Evolutionary conservation across 2,888 invertebrate species (phyloP), one percentile per base, ranked within the genome.

Genomic region (Drosophila birchii): DNA sequence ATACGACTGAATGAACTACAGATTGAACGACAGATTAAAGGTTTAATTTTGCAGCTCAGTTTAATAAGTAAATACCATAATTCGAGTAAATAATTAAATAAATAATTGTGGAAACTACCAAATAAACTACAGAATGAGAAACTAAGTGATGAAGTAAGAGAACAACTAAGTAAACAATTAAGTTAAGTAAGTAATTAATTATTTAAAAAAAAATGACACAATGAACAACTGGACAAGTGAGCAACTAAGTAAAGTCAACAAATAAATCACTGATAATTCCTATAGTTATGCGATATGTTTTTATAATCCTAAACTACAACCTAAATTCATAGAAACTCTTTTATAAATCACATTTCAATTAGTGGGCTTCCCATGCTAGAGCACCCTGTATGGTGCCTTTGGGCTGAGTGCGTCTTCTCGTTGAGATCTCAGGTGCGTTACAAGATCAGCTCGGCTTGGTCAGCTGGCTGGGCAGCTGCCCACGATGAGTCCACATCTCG

Each of bases 401-500:
- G 32, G 20, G 6, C 51, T 36, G 51, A 34, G 51, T 53, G 34
- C 51, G 51, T 34, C 51, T 51, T 51, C 51, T 51, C 51, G 26
- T 34, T 36, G 58, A 55, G 44, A 49, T 51, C 74, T 67, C 53
- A 34, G 53, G 60, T 56, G 71, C 67, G 51, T 58, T 43, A 53
- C 73, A 60, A 63, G 74, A 64, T 57, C 60, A 36, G 34, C 53
- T 26, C 32, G 39, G 59, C 29, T n/a, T 59, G 38, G 39, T 58
- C 58, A 44, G 72, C 44, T 68, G 44, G 34, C 51, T 36, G 12
- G n/a, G 47, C 8, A 34, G 34, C 51, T 34, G 20, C 51, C 51
- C 51, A 53, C 51, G 51, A 23, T 64, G 63, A 57, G 39, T 51
- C 67, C 67, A 39, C 71, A 55, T 43, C 72, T 26, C 70, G 41